A percentile compares a stretch with the other conserved stretches of the same genome.
These are phyloP conservation scores for Platysteira castanea DNA, from an alignment of 2,113 vertebrate genomes.

Conservation along the genomic window DNA sequence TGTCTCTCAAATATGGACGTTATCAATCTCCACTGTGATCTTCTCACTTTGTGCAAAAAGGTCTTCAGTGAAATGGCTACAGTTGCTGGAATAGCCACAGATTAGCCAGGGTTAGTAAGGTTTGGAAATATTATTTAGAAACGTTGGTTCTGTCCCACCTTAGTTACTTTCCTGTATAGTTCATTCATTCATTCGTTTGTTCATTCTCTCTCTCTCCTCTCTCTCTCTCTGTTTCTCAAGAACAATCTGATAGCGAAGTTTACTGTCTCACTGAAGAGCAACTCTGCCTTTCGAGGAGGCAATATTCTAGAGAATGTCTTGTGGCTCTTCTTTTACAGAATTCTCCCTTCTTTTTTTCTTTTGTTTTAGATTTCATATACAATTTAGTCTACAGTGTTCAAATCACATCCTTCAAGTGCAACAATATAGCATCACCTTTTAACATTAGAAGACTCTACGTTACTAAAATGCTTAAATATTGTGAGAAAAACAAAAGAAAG, in stretches of 20 bases:
- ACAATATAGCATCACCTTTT: not conserved
- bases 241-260: not conserved
- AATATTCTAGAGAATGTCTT: not conserved
- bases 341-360: not conserved
- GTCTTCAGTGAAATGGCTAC: not conserved
- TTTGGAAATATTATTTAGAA: not conserved
- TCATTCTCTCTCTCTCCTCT: not conserved
- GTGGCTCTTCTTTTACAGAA: not conserved
- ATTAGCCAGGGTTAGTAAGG: not conserved
- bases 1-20: not conserved
- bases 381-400: not conserved
- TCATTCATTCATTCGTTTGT: rapidly evolving
- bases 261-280: not conserved
- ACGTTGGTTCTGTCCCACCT: not conserved
- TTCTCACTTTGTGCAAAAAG: not conserved
- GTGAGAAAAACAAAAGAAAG: not conserved
- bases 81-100: not conserved
- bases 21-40: not conserved
- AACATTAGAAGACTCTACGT: not conserved
- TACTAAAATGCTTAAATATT: not conserved
- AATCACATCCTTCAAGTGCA: not conserved
- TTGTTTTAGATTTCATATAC: not conserved
- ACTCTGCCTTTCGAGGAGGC: not conserved
- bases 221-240: not conserved
- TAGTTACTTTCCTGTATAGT: not conserved